Conservation (phyloP, 2,113 vertebrate species). For the Notechis scutatus region DNA sequence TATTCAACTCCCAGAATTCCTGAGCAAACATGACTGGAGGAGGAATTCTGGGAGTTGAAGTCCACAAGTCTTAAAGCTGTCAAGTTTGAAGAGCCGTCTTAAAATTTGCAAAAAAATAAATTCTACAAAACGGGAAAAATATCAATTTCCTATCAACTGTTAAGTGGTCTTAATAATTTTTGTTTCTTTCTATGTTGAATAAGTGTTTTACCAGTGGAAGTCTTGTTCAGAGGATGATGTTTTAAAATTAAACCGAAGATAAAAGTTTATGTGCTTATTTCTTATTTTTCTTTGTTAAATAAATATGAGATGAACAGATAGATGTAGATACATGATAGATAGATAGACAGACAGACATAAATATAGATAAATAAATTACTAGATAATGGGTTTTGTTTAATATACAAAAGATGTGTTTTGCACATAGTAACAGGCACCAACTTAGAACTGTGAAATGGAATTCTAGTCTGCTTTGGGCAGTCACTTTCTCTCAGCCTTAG, state of each 20-base stretch:
- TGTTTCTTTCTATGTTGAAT: not conserved
- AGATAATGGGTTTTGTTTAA: not conserved
- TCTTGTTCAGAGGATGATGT: not conserved
- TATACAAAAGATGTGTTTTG: not conserved
- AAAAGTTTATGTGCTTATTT: not conserved
- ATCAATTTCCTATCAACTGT: not conserved
- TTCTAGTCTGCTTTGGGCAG: not conserved
- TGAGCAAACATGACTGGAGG: too few relatives aligned
- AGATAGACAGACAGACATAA: not conserved
- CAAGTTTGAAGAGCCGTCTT: not conserved
- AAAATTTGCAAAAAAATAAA: not conserved
- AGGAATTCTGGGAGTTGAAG: too few relatives aligned
- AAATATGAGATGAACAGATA: not conserved
- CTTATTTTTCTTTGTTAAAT: not conserved
- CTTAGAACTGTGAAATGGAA: not conserved
- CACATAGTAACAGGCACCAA: not conserved
- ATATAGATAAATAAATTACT: not conserved
- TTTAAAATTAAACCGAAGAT: not conserved
- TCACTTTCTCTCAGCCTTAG: not conserved
- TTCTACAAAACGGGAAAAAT: not conserved
- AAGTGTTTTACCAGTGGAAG: not conserved
- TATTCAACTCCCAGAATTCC: too few relatives aligned
- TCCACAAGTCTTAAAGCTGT: too few relatives aligned
- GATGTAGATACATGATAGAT: not conserved
- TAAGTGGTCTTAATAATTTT: not conserved